A percentile compares a stretch with the other conserved stretches of the same genome.
These are phyloP conservation scores for Sitophilus oryzae DNA, from an alignment of 1,140 invertebrate species.

Conservation along the genomic window DNA sequence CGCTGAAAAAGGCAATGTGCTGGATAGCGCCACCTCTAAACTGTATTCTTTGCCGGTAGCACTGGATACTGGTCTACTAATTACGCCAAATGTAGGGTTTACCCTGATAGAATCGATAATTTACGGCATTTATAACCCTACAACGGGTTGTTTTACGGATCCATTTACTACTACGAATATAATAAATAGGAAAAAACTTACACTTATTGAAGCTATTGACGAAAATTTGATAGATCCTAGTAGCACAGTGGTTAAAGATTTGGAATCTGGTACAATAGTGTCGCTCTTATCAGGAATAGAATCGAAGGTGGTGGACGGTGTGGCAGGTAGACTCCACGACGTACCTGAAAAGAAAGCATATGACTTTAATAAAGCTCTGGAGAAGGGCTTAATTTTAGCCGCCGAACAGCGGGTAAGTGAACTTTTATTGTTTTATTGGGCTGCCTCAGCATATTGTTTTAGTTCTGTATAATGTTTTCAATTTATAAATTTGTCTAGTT, in stretches of 20 bases:
- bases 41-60: slow-evolving; percentile 66
- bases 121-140: slow-evolving; percentile 76
- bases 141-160: slow-evolving; percentile 71
- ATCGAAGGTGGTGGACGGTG: slow-evolving; percentile 68
- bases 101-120: slow-evolving; percentile 75
- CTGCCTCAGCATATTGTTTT: no score
- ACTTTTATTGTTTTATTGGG: slow-evolving; percentile 7
- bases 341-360: slow-evolving; percentile 58
- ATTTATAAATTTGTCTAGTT: no score
- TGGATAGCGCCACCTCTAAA: slow-evolving; percentile 76
- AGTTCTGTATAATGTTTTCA: no score
- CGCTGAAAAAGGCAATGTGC: slow-evolving; percentile 74
- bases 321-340: slow-evolving; percentile 63
- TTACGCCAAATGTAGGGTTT: slow-evolving; percentile 68
- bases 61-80: slow-evolving; percentile 69
- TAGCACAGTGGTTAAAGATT: slow-evolving; percentile 75
- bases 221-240: slow-evolving; percentile 78
- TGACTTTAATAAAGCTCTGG: slow-evolving; percentile 80
- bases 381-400: slow-evolving; percentile 79
- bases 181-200: slow-evolving; percentile 61
- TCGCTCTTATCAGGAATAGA: slow-evolving; percentile 72
- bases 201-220: slow-evolving; percentile 69
- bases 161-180: slow-evolving; percentile 67
- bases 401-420: slow-evolving; percentile 87
- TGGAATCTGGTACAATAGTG: slow-evolving; percentile 64